Evolutionary conservation across 2,888 invertebrate genomes (phyloP).

Genomic region (Diarsia dahlii): DNA sequence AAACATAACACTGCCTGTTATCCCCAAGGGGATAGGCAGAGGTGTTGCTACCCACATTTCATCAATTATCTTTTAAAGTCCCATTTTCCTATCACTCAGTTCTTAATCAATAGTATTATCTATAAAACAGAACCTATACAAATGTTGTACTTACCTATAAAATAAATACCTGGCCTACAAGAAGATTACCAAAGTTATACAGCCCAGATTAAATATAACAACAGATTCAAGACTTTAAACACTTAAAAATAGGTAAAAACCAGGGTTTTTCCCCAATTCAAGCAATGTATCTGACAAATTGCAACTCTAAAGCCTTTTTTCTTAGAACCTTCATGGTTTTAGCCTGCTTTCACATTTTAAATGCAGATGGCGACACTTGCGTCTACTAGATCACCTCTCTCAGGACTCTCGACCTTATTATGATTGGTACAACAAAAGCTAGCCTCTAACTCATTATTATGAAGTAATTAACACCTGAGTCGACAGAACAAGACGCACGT

Average conservation of each 20-base stretch:
- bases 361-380: constrained; percentile 54
- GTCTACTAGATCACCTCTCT: background rate
- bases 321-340: constrained; percentile 18
- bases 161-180: background rate
- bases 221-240: too few relatives aligned
- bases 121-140: background rate
- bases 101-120: constrained; percentile 1
- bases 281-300: background rate
- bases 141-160: background rate
- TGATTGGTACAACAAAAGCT: background rate
- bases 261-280: background rate
- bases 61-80: too few relatives aligned
- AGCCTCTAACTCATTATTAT: background rate
- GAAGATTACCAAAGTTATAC: background rate
- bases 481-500: constrained; percentile 16
- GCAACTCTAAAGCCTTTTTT: background rate
- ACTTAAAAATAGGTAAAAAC: background rate
- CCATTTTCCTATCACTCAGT: too few relatives aligned
- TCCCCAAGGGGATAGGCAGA: too few relatives aligned
- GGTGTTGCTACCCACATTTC: too few relatives aligned
- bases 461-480: constrained; percentile 2
- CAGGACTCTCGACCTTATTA: background rate
- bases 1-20: too few relatives aligned
- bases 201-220: background rate
- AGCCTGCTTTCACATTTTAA: constrained; percentile 5